Base-by-base conservation (phyloP, 2,797 vertebrate species). In the Mastacembelus armatus region DNA sequence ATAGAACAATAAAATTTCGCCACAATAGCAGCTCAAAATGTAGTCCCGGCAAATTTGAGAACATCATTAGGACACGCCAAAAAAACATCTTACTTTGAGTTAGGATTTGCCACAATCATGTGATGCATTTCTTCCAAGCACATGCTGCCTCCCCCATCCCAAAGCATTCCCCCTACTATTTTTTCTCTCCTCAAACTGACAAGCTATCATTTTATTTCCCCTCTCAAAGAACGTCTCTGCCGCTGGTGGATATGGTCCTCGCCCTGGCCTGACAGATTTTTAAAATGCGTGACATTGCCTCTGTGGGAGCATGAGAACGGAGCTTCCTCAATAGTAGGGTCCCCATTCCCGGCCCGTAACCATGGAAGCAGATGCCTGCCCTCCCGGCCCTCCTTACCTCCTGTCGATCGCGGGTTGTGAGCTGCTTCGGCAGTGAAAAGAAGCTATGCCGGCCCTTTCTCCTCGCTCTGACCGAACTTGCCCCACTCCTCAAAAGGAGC, bases 351-450 rank as follows among this genome's bases (percentile, higher is more conserved):
- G 95, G 95, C 93, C 95, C 94, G 97, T 99, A 95, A 97, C 97
- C 98, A 98, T 98, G 96, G 97, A 96, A 98, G 96, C 96, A 97
- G 96, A 97, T 96, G 97, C 96, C 90, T 94, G 93, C 94, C 95
- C 92, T 93, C 94, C 91, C 94, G 92, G 94, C 95, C 95, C 95
- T 95, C 94, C 96, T 98, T 97, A 98, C 96, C 98, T 98, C 96
- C 96, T 95, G 95, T 96, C 95, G 96, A 95, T 95, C 93, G 94
- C 88, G 93, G 95, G 95, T 96, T 95, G 95, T 95, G 94, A 96
- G 96, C 96, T 95, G 95, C 95, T 96, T 94, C 93, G 85, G 90
- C 95, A 94, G 95, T 97, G 96, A 98, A 96, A 95, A 95, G 93
- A 93, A 95, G 93, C 92, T 93, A 83, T 77, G 94, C 94, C 94